Evolutionary conservation across 2,113 vertebrate genomes (phyloP), one percentile per base, ranked within the genome.

Genomic region (Onychostoma macrolepis): DNA sequence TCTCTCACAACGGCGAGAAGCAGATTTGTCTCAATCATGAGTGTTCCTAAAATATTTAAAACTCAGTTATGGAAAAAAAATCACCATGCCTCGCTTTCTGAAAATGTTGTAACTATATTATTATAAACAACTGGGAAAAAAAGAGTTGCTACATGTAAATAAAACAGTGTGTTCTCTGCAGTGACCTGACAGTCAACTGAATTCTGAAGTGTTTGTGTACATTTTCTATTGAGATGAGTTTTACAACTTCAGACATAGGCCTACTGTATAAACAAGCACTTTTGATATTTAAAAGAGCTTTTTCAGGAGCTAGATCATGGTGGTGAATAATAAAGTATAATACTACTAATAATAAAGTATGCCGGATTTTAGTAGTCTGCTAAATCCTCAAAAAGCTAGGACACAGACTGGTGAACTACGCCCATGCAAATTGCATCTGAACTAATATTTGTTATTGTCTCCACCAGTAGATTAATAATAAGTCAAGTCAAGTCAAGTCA

Each of bases 1-100:
- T 79, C 36, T 26, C 19, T 19, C 38, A 71, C 11, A 19, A 65
- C 5, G 3, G 19, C 80, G 67, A 86, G 38, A 58, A 28, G 45
- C n/a, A 72, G 4, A 38, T 86, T 58, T 72, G 26, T 41, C 77
- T 72, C 63, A 86, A 21, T 80, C 43, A 63, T 65, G 28, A 33
- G 41, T 33, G 1, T 71, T 63, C 36, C 4, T 71, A 24, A 71
- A 83, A 83, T 83, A 83, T 83, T 71, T 21, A 50, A 69, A 45
- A 65, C 80, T 53, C 6, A 79, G 48, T 38, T 15, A 30, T 19
- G 19, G 2, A 26, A 9, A 78, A 9, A 78, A 79, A 80, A n/a
- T 61, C 33, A 21, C 26, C 10, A 28, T 83, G 63, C 17, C n/a
- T 41, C 69, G 41, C 80, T 83, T 71, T 67, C 26, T 71, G 12